Conservation (phyloP, 2,113 vertebrate genomes). For the Hypomesus transpacificus region DNA sequence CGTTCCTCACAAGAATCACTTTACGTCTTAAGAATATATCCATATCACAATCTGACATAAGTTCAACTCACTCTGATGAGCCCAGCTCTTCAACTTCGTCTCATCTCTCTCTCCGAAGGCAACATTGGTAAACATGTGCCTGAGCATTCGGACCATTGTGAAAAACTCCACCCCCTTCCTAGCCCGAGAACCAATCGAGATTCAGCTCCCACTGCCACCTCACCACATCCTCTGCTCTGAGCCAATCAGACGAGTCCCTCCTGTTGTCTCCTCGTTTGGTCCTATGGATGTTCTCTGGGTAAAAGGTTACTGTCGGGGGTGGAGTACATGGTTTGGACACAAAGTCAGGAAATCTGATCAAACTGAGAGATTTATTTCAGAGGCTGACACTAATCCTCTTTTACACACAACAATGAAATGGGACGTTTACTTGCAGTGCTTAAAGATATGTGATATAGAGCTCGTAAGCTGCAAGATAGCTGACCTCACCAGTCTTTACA, state of each 20-base stretch:
- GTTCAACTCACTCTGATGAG: slow-evolving; percentile 37
- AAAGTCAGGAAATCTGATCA: neutral
- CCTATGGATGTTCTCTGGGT: slow-evolving; percentile 62
- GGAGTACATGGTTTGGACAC: slow-evolving; percentile 4
- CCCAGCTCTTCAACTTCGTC: slow-evolving; percentile 35
- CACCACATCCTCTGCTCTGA: slow-evolving; percentile 27
- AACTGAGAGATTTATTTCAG: neutral
- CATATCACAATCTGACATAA: neutral
- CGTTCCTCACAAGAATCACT: neutral
- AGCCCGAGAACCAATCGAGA: slow-evolving; percentile 54
- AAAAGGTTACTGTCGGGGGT: slow-evolving; percentile 61
- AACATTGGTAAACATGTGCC: slow-evolving; percentile 64
- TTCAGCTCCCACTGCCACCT: slow-evolving; percentile 31
- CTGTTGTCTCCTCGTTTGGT: slow-evolving; percentile 30
- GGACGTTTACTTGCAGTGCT: no score
- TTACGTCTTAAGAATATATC: neutral
- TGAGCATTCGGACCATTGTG: slow-evolving; percentile 51
- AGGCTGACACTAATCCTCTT: neutral
- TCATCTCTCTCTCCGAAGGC: slow-evolving; percentile 21
- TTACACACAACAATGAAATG: no score
- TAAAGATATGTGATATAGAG: no score
- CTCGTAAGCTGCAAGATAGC: no score
- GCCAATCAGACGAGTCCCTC: slow-evolving; percentile 50
- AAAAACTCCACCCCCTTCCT: slow-evolving; percentile 52
- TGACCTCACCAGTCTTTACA: no score